Base-by-base conservation (phyloP, 2,113 vertebrate species). In the Psilopsiagon aymara region DNA sequence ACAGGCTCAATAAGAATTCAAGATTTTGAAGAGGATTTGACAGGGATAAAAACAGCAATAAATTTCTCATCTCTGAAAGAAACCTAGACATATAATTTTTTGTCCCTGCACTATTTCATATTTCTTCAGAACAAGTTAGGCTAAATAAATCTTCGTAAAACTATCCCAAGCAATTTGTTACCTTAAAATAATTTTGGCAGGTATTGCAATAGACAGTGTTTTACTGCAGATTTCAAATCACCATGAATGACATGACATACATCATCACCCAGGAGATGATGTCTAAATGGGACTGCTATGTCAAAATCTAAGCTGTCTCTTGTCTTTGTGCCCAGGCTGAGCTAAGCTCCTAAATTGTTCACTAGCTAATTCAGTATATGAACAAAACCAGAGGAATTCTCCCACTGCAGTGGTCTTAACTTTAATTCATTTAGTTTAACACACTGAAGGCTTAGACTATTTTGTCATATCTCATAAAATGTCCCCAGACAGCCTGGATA, bases 101-200 rank as follows among this genome's bases (percentile, higher is more conserved):
- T 77, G 5, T 3, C 60, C 57, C 28, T 76, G n/a, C 28, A 52
- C 69, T 89, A 87, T 92, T 93, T 87, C 77, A 87, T 85, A 91
- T 76, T 92, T 94, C 91, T 94, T 86, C 86, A 62, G 89, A 94
- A 83, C 69, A 92, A 87, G 67, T 67, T 89, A 63, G 66, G 82
- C 57, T 66, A 95, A 95, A 96, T 96, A 95, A 95, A 96, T 97
- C 93, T 91, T 78, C 37, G 44, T 59, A 80, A 78, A 92, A 90
- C 81, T 74, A 92, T 59, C 90, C 78, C 81, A 80, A 83, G 84
- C 63, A 86, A 96, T 97, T 95, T 88, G 93, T 94, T 94, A 97
- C 84, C 86, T 96, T 95, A 95, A 93, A 95, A 91, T 94, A 95
- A 96, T 91, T 94, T 95, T 95, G 96, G 92, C 94, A 91, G 94